Base-by-base conservation (phyloP, 1,140 invertebrate genomes). In the Dendrolimus punctatus region DNA sequence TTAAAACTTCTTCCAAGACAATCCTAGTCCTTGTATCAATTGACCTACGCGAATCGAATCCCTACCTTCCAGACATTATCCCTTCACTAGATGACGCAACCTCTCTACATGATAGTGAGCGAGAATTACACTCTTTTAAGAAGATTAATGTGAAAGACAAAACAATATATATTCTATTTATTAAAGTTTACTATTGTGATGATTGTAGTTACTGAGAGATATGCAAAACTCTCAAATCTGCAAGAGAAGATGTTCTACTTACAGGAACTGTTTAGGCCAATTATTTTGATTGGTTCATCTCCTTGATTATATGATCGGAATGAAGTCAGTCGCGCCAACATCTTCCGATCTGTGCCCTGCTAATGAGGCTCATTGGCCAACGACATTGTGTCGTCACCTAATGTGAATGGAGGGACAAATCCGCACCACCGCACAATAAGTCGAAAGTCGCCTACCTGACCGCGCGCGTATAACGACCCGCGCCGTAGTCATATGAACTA, bases 41-140 rank as follows among this genome's bases (percentile, higher is more conserved):
- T 23, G 60, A 66, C 10, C 37, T 54, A 6, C 60, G 62, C 38
- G 53, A 62, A n/a, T 57, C 64, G 2, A 62, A 60, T 46, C 60
- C 55, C 8, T 62, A 62, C 41, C 6, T 66, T 3, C 23, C 49
- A 40, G 63, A 66, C n/a, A 49, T 66, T 46, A n/a, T 66, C 7
- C n/a, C 47, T 8, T 38, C 49, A 6, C n/a, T 46, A 8, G 50
- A 66, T 39, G 39, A 40, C n/a, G n/a, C n/a, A n/a, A n/a, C n/a
- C n/a, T 39, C 6, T 9, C 39, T 39, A 5, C 8, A 40, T 6
- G 23, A 49, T 9, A n/a, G 23, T 39, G 38, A 49, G 40, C 37
- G 39, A 10, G 38, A 39, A 49, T 39, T 49, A 4, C 38, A 49
- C 40, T 49, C 48, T 9, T 49, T 49, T 40, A 39, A 49, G 9